Conservation (phyloP, 1,140 invertebrate genomes). For the Hetaerina americana region DNA sequence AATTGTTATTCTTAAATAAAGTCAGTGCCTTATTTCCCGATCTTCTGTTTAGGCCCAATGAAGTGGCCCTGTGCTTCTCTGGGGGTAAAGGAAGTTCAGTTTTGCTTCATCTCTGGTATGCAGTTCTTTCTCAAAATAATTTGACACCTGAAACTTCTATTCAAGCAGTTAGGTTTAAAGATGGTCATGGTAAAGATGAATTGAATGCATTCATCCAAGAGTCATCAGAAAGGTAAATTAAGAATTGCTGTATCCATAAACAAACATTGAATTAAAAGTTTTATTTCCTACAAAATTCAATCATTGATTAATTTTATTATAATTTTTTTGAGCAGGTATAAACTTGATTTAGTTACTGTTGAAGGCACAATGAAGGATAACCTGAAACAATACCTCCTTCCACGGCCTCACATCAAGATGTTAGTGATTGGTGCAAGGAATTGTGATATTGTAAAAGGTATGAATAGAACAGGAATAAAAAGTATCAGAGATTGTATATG, state of each 20-base stretch:
- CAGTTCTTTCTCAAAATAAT: background rate
- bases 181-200: background rate
- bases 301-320: too few species aligned
- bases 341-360: background rate
- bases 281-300: too few species aligned
- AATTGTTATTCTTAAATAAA: too few species aligned
- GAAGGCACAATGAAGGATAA: background rate
- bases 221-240: constrained; percentile 2
- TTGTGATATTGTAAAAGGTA: too few species aligned
- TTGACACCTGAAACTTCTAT: background rate
- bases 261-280: too few species aligned
- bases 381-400: background rate
- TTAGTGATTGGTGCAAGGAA: background rate
- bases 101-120: background rate
- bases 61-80: background rate
- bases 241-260: too few species aligned
- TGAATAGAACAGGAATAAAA: too few species aligned
- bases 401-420: background rate
- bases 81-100: background rate
- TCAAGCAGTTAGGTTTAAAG: background rate
- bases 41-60: background rate
- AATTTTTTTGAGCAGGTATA: too few species aligned
- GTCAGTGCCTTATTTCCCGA: too few species aligned
- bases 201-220: background rate
- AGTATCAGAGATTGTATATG: too few species aligned